These are phyloP conservation scores for Adelosebastes latens DNA, from an alignment of 2,797 vertebrate species.

Conservation along the genomic window DNA sequence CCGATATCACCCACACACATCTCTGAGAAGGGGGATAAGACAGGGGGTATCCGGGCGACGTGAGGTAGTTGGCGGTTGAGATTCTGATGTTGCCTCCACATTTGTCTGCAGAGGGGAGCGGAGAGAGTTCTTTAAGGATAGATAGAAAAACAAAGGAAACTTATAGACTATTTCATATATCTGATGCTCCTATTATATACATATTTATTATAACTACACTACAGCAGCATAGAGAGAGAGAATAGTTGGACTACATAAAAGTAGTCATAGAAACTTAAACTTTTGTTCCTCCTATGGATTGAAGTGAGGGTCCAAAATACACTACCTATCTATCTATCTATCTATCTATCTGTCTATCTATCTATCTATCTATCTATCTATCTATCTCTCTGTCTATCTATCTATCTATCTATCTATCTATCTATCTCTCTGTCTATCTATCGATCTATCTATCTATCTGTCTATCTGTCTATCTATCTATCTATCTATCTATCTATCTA, in stretches of 20 bases:
- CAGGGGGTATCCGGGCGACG: slow-evolving; percentile 94
- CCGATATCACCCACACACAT: slow-evolving; percentile 96
- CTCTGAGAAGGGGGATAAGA: slow-evolving; percentile 92
- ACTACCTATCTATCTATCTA: neutral
- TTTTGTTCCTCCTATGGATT: neutral
- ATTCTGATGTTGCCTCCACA: slow-evolving; percentile 95
- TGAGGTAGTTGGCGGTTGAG: slow-evolving; percentile 92
- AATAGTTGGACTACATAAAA: neutral
- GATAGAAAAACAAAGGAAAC: neutral
- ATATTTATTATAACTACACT: neutral
- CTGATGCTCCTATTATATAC: neutral
- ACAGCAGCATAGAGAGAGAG: neutral
- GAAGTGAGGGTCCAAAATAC: neutral
- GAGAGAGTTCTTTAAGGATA: neutral
- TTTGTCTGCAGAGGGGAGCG: slow-evolving; percentile 85
- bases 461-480: neutral
- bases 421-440: too few species aligned
- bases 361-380: too few species aligned
- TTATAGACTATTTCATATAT: neutral
- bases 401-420: accelerated
- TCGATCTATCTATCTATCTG: neutral
- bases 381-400: too few species aligned
- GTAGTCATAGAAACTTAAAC: neutral
- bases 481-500: neutral
- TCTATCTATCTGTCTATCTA: too few species aligned